A percentile compares a stretch with the other conserved stretches of the same genome.
Evolutionary conservation across 2,888 invertebrate species (phyloP).

Genomic region (Sinotaia quadrata): DNA sequence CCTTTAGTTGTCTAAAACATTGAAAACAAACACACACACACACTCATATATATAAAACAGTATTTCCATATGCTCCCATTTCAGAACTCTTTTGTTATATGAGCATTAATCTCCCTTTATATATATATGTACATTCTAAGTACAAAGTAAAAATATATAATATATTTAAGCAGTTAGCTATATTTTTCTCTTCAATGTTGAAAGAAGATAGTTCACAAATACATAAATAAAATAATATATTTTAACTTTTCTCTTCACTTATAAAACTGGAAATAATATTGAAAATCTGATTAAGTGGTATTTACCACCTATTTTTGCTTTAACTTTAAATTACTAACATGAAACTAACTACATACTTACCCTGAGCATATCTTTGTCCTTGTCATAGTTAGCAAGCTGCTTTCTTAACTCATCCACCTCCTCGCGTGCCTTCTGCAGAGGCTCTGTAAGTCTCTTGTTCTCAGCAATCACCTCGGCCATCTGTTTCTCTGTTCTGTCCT

Average conservation of each 20-base stretch:
- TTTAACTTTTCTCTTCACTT: too few species aligned
- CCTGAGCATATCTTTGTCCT: conserved; percentile 83
- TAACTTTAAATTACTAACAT: too few species aligned
- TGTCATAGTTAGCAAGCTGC: conserved; percentile 87
- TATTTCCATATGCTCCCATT: neutral
- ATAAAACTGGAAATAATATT: too few species aligned
- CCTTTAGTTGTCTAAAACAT: conserved; percentile 76
- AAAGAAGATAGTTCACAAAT: too few species aligned
- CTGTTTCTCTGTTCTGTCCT: conserved; percentile 83
- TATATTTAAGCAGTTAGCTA: too few species aligned
- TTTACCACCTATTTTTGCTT: too few species aligned
- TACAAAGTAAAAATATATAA: too few species aligned
- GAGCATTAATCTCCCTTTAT: neutral
- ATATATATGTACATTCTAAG: too few species aligned
- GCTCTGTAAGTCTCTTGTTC: conserved; percentile 82
- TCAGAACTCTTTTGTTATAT: neutral
- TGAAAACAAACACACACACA: neutral
- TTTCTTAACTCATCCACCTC: conserved; percentile 83
- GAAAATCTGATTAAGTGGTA: too few species aligned
- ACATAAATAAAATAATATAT: too few species aligned
- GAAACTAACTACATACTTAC: conserved; percentile 47
- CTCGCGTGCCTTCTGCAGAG: conserved; percentile 79
- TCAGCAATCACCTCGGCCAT: conserved; percentile 81
- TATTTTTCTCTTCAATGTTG: too few species aligned
- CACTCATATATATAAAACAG: neutral